Percentiles rank a stretch among this genome's conserved stretches.
phyloP scores from a whole-genome alignment of 2,888 invertebrate genomes.

The Cheilosia grossa region DNA sequence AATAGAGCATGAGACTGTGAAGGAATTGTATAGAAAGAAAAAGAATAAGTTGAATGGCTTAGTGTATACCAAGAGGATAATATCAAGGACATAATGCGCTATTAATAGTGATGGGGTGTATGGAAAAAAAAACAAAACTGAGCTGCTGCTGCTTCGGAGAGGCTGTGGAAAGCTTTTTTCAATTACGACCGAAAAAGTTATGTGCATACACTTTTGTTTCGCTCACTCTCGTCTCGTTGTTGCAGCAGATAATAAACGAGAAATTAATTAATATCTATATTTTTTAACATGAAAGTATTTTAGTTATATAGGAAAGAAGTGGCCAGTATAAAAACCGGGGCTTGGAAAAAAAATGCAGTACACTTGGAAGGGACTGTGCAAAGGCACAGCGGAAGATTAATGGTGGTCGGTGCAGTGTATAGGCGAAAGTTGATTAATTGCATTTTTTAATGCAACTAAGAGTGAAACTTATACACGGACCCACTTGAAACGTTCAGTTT shows the following conservation, averaged over 20 bases:
- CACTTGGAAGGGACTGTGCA: too few species aligned
- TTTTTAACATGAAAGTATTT: slow-evolving; percentile 66
- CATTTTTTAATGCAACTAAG: slow-evolving; percentile 31
- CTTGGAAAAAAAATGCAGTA: slow-evolving; percentile 18
- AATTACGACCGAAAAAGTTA: slow-evolving; percentile 59
- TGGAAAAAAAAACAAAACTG: not conserved
- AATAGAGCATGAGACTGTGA: slow-evolving; percentile 14
- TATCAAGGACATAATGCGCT: slow-evolving; percentile 74
- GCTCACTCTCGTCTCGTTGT: slow-evolving; percentile 11
- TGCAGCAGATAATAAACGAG: slow-evolving; percentile 56
- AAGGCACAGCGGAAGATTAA: slow-evolving; percentile 17
- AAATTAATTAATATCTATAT: slow-evolving; percentile 74
- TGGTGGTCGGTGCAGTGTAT: slow-evolving; percentile 2
- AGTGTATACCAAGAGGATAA: slow-evolving; percentile 57
- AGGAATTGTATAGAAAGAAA: slow-evolving; percentile 54
- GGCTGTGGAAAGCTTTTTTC: slow-evolving; percentile 62
- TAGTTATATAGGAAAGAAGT: slow-evolving; percentile 17
- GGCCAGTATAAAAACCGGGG: not conserved
- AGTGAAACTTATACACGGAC: not conserved
- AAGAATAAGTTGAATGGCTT: slow-evolving; percentile 69
- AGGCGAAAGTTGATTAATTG: slow-evolving; percentile 42
- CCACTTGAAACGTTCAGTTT: not conserved
- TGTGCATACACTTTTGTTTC: slow-evolving; percentile 26
- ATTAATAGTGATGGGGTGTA: slow-evolving; percentile 60
- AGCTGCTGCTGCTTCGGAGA: slow-evolving; percentile 26